phyloP scores from a whole-genome alignment of 2,797 vertebrate genomes.

The Cheirogaleus major region DNA sequence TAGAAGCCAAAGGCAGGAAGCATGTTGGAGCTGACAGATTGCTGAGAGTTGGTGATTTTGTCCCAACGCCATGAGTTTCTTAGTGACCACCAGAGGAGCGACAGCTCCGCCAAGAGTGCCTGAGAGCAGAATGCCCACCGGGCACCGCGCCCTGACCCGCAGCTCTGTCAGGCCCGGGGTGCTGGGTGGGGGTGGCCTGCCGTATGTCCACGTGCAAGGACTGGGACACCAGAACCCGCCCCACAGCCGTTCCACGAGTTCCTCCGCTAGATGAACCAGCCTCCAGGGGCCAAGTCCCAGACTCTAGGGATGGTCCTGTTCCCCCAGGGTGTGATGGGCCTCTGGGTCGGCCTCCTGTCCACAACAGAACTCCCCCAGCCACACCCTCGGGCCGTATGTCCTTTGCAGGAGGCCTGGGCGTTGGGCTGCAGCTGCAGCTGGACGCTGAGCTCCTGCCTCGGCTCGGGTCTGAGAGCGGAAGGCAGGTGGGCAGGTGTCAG shows the following conservation, averaged over 20 bases:
- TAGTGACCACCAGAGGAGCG: not conserved
- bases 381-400: not conserved
- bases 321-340: not conserved
- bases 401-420: not conserved
- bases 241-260: not conserved
- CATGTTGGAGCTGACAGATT: not conserved
- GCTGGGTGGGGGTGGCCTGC: not conserved
- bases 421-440: not conserved
- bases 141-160: no score
- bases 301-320: not conserved
- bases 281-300: not conserved
- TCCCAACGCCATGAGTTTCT: not conserved
- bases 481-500: not conserved
- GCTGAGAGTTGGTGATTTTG: not conserved
- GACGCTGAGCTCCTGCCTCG: not conserved
- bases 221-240: not conserved
- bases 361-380: not conserved
- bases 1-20: not conserved
- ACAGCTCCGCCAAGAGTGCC: not conserved
- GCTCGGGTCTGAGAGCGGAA: not conserved
- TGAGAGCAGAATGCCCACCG: not conserved
- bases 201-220: not conserved
- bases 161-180: not conserved
- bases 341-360: not conserved
- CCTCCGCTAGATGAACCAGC: not conserved